Conservation (phyloP, 92 coral and sea anemone species). For the Epizoanthus scotinus region DNA sequence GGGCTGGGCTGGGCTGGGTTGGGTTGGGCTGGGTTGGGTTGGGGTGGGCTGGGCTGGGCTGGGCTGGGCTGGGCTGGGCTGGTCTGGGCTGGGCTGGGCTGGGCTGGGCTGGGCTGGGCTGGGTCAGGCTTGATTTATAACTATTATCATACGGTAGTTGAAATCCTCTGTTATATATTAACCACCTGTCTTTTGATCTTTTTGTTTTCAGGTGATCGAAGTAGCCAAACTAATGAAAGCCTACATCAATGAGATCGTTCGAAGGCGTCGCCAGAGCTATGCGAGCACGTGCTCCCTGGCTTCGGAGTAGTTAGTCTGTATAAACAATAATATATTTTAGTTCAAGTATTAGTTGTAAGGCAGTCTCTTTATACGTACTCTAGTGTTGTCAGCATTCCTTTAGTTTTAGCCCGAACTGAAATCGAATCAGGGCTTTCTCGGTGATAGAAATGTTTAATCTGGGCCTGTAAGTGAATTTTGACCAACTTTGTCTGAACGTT, state of each 20-base stretch:
- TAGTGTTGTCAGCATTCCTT: background rate
- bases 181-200: background rate
- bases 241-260: constrained; percentile 96
- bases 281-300: constrained; percentile 61
- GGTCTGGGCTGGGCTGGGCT: background rate
- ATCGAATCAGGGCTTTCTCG: background rate
- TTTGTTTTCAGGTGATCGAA: constrained; percentile 77
- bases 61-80: background rate
- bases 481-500: too few species aligned
- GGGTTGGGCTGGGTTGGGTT: too few species aligned
- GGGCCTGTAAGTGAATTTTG: too few species aligned
- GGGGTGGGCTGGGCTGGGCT: too few species aligned
- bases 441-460: background rate
- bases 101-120: too few species aligned
- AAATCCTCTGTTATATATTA: too few species aligned
- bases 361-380: background rate
- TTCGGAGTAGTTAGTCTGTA: constrained; percentile 48
- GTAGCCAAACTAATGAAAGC: constrained; percentile 99
- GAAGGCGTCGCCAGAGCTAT: constrained; percentile 75
- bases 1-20: too few species aligned
- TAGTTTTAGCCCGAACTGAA: too few species aligned
- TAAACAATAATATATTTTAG: background rate
- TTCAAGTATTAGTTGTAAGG: background rate
- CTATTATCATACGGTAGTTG: too few species aligned
- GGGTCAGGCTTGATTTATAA: too few species aligned